Percentiles rank a stretch among this genome's conserved stretches.
Evolutionary conservation across 1,140 invertebrate genomes (phyloP).

Genomic region (Brevipalpus yothersi): DNA sequence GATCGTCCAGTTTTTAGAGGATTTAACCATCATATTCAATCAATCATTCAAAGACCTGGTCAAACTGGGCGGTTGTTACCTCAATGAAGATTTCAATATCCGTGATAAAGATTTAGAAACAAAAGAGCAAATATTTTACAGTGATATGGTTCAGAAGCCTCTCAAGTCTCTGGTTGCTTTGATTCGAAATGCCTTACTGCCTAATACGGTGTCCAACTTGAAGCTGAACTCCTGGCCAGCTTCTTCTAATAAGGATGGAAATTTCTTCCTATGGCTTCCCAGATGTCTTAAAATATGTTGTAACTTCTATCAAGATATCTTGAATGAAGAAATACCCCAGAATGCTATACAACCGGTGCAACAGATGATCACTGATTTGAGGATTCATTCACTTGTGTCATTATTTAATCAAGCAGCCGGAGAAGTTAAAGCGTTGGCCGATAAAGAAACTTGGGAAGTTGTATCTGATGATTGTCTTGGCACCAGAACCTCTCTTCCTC

Average conservation of each 20-base stretch:
- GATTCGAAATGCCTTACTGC: slow-evolving; percentile 35
- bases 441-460: slow-evolving; percentile 64
- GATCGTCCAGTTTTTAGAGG: slow-evolving; percentile 40
- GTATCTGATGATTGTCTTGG: slow-evolving; percentile 52
- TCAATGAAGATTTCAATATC: slow-evolving; percentile 49
- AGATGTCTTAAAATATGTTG: slow-evolving; percentile 44
- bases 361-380: slow-evolving; percentile 56
- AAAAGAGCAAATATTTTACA: slow-evolving; percentile 6
- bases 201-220: slow-evolving; percentile 21
- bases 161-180: slow-evolving; percentile 38
- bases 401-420: slow-evolving; percentile 57
- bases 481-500: slow-evolving; percentile 58
- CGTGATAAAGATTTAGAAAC: slow-evolving; percentile 22
- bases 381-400: slow-evolving; percentile 57
- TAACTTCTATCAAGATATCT: slow-evolving; percentile 18
- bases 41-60: slow-evolving; percentile 55
- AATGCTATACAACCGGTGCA: slow-evolving; percentile 40
- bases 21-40: slow-evolving; percentile 38
- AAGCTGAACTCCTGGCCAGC: slow-evolving; percentile 12
- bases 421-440: slow-evolving; percentile 44
- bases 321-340: slow-evolving; percentile 38
- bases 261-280: slow-evolving; percentile 39
- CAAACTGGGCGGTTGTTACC: slow-evolving; percentile 69
- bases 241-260: slow-evolving; percentile 12
- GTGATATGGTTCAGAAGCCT: slow-evolving; percentile 33